phyloP scores from a whole-genome alignment of 2,888 invertebrate species.

The Empis livida region DNA sequence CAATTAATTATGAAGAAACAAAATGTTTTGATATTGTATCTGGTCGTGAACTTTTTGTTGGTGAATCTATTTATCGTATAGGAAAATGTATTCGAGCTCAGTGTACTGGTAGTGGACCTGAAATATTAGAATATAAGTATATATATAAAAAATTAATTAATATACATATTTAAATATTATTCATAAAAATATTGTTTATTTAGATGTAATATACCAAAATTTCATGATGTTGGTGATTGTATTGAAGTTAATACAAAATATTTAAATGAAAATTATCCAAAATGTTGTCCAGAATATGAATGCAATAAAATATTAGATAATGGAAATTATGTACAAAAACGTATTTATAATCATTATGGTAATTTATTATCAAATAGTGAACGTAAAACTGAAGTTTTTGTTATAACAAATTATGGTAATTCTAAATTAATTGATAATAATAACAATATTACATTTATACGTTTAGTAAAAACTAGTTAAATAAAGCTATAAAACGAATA shows the following conservation, averaged over 20 bases:
- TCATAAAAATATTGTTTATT: background rate
- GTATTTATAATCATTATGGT: slow-evolving; percentile 28
- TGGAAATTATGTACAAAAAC: slow-evolving; percentile 20
- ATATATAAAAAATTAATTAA: slow-evolving; percentile 5
- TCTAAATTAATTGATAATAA: no score
- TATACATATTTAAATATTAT: background rate
- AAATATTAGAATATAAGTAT: slow-evolving; percentile 32
- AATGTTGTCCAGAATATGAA: slow-evolving; percentile 28
- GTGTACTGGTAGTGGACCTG: slow-evolving; percentile 23
- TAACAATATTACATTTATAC: no score
- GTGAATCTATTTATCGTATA: slow-evolving; percentile 26
- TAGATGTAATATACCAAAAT: slow-evolving; percentile 25
- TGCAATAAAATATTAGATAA: slow-evolving; percentile 21
- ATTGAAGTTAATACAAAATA: slow-evolving; percentile 16
- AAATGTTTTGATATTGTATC: slow-evolving; percentile 25
- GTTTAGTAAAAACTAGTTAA: no score
- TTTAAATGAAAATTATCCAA: slow-evolving; percentile 24
- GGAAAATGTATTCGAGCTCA: slow-evolving; percentile 29
- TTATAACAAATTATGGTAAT: no score
- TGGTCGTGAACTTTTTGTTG: slow-evolving; percentile 26
- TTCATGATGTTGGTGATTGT: slow-evolving; percentile 21
- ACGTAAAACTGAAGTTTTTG: no score
- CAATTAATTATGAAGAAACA: slow-evolving; percentile 4
- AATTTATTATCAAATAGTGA: slow-evolving; percentile 14
- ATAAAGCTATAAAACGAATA: no score